phyloP scores from a whole-genome alignment of 2,888 invertebrate genomes.

The Athetis lepigone region DNA sequence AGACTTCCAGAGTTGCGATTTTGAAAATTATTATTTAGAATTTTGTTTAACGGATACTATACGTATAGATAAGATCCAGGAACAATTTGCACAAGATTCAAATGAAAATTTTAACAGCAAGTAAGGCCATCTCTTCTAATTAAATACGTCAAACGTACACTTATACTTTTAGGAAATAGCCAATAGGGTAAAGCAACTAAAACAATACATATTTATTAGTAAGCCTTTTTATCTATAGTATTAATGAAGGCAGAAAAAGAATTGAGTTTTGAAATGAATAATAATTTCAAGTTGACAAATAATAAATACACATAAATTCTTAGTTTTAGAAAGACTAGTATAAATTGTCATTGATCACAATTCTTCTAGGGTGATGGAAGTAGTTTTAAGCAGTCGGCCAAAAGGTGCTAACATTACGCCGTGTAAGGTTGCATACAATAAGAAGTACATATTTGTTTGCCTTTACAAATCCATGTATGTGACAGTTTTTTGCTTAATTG shows the following conservation, averaged over 20 bases:
- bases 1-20: constrained; percentile 28
- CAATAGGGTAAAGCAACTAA: not conserved
- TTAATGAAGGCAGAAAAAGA: not conserved
- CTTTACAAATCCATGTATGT: not conserved
- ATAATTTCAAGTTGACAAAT: not conserved
- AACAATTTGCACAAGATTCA: no score
- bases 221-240: constrained; percentile 43
- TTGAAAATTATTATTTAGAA: not conserved
- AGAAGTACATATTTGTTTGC: not conserved
- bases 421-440: not conserved
- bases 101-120: no score
- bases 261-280: not conserved
- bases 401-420: not conserved
- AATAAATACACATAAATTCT: constrained; percentile 2
- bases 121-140: not conserved
- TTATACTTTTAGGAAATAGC: no score
- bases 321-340: constrained; percentile 39
- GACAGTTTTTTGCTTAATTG: not conserved
- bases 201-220: constrained; percentile 4
- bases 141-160: not conserved
- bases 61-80: no score
- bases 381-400: not conserved
- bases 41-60: not conserved
- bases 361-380: not conserved
- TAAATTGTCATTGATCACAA: constrained; percentile 37